These are phyloP conservation scores for Drosophila crucigera DNA, from an alignment of 2,888 invertebrate species.

Conservation along the genomic window DNA sequence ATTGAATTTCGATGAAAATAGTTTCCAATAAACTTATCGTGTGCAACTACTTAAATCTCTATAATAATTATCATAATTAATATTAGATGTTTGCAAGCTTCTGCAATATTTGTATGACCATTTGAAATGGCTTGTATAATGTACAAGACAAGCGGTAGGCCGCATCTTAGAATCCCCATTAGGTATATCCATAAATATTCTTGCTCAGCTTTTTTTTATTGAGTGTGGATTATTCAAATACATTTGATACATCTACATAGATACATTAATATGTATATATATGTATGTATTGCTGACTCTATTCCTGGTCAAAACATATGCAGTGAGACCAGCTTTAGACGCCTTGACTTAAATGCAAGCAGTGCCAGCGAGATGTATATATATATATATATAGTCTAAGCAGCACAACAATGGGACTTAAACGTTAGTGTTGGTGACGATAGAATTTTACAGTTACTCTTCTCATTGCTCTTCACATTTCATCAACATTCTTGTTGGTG, in stretches of 20 bases:
- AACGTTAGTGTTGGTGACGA: background rate
- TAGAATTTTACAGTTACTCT: background rate
- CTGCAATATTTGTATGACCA: background rate
- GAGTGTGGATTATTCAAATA: too few relatives aligned
- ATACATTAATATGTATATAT: background rate
- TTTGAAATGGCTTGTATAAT: background rate
- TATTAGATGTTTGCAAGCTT: background rate
- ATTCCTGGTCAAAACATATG: background rate
- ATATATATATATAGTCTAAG: background rate
- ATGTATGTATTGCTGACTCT: background rate
- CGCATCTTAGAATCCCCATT: background rate
- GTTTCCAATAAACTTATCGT: constrained; percentile 35
- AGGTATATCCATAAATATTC: background rate
- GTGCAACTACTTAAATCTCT: background rate
- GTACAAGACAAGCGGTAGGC: background rate
- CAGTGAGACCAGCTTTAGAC: background rate
- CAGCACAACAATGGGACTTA: too few relatives aligned
- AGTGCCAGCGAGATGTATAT: background rate
- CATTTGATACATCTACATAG: background rate
- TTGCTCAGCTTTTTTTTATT: background rate
- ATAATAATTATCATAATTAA: background rate
- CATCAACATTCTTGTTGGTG: too few relatives aligned
- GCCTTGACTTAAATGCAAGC: background rate
- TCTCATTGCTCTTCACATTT: too few relatives aligned
- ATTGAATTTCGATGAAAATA: constrained; percentile 27